These are phyloP conservation scores for Sylvietta virens DNA, from an alignment of 2,113 vertebrate species.

Conservation along the genomic window DNA sequence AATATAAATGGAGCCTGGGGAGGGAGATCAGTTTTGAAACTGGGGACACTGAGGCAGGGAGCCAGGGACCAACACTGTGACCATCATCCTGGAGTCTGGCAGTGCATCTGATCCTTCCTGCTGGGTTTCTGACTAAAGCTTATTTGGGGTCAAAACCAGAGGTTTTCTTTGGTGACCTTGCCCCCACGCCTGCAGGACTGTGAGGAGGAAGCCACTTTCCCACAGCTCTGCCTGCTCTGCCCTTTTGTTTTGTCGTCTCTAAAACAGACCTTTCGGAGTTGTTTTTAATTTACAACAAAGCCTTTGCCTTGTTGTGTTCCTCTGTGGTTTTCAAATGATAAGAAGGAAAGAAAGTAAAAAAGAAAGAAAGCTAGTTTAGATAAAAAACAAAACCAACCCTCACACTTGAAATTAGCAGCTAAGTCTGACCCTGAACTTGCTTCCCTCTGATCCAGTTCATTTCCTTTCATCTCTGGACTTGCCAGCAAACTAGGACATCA, in stretches of 20 bases:
- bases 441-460: not conserved
- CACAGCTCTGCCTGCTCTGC: not conserved
- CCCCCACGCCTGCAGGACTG: not conserved
- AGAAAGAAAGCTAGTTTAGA: not conserved
- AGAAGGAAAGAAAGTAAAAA: not conserved
- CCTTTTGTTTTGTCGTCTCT: not conserved
- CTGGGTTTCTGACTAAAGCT: not conserved
- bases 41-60: not conserved
- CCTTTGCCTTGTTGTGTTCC: not conserved
- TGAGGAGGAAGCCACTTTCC: not conserved
- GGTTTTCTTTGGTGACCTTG: not conserved
- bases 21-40: not conserved
- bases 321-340: not conserved
- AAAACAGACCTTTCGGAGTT: not conserved
- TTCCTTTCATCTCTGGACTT: not conserved
- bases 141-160: not conserved
- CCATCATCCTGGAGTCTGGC: not conserved
- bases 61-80: rapidly evolving
- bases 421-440: not conserved
- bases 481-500: not conserved
- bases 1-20: not conserved
- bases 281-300: not conserved
- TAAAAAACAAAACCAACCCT: not conserved
- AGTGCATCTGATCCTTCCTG: not conserved
- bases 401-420: not conserved